Evolutionary conservation across 2,113 vertebrate genomes (phyloP).

Genomic region (Mustelus asterias): DNA sequence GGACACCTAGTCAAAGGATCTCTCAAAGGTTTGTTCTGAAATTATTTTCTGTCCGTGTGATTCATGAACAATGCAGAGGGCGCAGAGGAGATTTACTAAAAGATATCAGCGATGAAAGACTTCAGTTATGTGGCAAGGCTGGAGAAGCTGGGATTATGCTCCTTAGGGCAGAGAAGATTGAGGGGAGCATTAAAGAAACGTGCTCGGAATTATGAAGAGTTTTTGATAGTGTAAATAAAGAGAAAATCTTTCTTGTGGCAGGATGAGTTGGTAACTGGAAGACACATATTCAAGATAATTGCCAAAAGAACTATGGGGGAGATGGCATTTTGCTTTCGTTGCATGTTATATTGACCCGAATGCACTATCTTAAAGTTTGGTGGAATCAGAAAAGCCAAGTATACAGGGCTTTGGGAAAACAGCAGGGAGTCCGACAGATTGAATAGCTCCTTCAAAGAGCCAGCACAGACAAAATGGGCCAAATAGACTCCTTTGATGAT

Average conservation of each 20-base stretch:
- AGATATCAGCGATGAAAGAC: not conserved
- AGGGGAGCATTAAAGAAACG: not conserved
- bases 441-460: not conserved
- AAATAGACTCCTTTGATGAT: not conserved
- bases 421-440: not conserved
- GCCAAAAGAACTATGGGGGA: not conserved
- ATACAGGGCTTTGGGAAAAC: not conserved
- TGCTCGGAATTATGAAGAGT: not conserved
- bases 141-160: not conserved
- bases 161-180: not conserved
- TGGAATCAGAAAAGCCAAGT: not conserved
- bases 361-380: not conserved
- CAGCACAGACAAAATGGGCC: not conserved
- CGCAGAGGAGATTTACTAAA: not conserved
- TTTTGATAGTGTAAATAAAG: not conserved
- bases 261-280: not conserved
- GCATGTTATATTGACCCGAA: too few relatives aligned
- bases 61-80: not conserved
- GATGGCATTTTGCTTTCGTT: not conserved
- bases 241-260: not conserved
- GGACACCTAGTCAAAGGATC: not conserved
- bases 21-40: not conserved
- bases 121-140: not conserved
- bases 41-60: constrained; percentile 6
- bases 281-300: not conserved